Conservation (phyloP, 2,797 vertebrate species). For the Oreortyx pictus region DNA sequence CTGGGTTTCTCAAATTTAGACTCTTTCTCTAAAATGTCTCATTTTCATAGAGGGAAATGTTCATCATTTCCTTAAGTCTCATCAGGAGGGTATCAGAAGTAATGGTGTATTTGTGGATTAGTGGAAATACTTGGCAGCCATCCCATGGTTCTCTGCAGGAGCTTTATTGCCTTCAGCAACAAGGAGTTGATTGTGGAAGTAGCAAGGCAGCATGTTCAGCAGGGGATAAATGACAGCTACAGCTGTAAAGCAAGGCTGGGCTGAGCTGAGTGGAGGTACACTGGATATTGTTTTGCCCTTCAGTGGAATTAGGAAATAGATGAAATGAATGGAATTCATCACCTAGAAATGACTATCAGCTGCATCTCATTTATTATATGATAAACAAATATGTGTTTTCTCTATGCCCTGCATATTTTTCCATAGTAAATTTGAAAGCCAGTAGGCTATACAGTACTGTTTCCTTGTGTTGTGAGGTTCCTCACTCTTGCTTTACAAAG, state of each 20-base stretch:
- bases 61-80: background rate
- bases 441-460: rapidly evolving
- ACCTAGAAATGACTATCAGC: background rate
- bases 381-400: background rate
- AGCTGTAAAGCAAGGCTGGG: background rate
- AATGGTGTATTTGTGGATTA: background rate
- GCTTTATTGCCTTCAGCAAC: background rate
- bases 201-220: background rate
- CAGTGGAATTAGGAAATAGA: background rate
- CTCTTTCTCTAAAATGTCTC: background rate
- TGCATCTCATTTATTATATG: background rate
- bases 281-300: background rate
- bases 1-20: background rate
- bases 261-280: background rate
- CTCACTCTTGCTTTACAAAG: background rate
- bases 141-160: background rate
- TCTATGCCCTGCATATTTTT: background rate
- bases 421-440: background rate
- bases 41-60: background rate
- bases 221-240: background rate
- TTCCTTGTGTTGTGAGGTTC: background rate
- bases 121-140: background rate
- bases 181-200: background rate
- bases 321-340: background rate
- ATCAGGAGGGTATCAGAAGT: background rate